Evolutionary conservation across 1,140 invertebrate genomes (phyloP).

Genomic region (Philotrypesis tridentata): DNA sequence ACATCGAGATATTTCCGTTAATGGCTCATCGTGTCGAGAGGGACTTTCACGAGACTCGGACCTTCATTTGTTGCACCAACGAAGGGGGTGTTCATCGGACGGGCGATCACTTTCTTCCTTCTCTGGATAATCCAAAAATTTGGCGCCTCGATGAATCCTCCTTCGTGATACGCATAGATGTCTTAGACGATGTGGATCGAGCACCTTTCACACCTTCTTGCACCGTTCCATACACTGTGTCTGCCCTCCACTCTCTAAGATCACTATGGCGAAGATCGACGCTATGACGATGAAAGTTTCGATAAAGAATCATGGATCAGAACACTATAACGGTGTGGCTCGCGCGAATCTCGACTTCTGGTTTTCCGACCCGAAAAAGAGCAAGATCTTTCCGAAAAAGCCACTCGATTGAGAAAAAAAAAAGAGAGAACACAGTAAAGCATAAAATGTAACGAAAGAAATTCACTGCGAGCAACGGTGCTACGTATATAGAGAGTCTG

Average conservation of each 20-base stretch:
- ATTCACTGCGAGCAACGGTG: not conserved
- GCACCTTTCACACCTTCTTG: constrained; percentile 70
- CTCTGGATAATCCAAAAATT: not conserved
- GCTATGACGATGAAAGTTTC: constrained; percentile 47
- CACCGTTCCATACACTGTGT: constrained; percentile 69
- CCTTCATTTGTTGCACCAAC: constrained; percentile 19
- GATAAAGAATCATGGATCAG: constrained; percentile 43
- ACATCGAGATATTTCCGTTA: not conserved
- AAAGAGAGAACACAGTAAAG: no score
- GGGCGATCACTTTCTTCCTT: not conserved
- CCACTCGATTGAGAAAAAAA: not conserved
- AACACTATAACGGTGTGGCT: constrained; percentile 40
- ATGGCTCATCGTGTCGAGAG: not conserved
- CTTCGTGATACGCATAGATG: constrained; percentile 59
- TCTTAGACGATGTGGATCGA: constrained; percentile 70
- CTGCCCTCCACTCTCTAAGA: constrained; percentile 65
- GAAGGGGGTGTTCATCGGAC: constrained; percentile 30
- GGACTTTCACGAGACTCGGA: constrained; percentile 16
- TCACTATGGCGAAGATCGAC: constrained; percentile 56
- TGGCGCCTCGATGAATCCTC: constrained; percentile 33
- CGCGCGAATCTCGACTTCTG: constrained; percentile 20
- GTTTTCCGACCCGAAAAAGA: not conserved
- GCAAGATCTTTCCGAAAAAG: no score
- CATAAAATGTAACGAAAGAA: no score
- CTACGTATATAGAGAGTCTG: not conserved